Percentiles rank a stretch among this genome's conserved stretches.
Evolutionary conservation across 92 coral and sea anemone species (phyloP).

Genomic region (Epizoanthus fatuus): DNA sequence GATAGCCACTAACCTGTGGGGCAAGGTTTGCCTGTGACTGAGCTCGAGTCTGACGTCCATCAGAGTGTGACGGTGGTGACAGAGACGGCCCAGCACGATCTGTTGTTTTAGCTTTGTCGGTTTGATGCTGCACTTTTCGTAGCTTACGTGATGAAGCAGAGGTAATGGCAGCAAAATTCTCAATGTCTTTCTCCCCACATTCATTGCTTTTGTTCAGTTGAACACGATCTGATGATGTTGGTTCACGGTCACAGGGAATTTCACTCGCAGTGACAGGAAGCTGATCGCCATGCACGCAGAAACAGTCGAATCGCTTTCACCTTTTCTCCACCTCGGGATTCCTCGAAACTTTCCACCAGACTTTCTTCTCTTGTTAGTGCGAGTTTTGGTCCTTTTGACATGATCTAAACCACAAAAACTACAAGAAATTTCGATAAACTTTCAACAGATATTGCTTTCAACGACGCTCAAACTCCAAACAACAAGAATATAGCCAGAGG

Average conservation of each 20-base stretch:
- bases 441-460: constrained; percentile 34
- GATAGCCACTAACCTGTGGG: constrained; percentile 24
- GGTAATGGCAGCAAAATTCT: background rate
- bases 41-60: background rate
- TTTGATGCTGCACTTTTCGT: constrained; percentile 11
- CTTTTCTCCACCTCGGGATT: constrained; percentile 7
- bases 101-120: background rate
- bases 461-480: constrained; percentile 22
- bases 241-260: background rate
- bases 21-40: background rate
- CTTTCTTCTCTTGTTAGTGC: constrained; percentile 16
- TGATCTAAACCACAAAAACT: constrained; percentile 19
- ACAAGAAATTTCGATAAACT: constrained; percentile 10
- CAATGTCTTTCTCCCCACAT: background rate
- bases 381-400: constrained; percentile 39
- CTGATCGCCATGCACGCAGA: background rate
- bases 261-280: background rate
- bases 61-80: constrained; percentile 1
- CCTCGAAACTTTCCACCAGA: constrained; percentile 6
- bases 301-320: constrained; percentile 17
- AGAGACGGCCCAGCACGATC: constrained; percentile 21
- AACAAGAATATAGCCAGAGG: constrained; percentile 8
- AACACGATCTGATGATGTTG: background rate
- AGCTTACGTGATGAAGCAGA: constrained; percentile 30
- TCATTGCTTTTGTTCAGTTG: background rate